Evolutionary conservation across 1,140 invertebrate genomes (phyloP).

Genomic region (Drosophila nigromelanica): DNA sequence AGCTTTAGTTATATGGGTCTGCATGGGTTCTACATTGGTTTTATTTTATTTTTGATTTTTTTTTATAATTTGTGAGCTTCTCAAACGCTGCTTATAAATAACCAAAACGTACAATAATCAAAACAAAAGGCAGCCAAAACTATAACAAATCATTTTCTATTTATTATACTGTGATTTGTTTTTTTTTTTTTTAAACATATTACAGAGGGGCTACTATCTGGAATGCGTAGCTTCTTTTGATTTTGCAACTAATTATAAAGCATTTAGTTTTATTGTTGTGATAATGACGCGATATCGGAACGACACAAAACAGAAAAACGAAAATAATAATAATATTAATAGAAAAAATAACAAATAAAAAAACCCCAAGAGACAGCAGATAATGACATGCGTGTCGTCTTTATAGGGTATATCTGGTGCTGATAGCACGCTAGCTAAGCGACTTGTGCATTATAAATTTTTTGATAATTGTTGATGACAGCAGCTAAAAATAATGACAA

Average conservation of each 20-base stretch:
- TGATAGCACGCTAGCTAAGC: slow-evolving; percentile 36
- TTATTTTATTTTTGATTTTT: too few relatives aligned
- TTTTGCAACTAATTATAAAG: slow-evolving; percentile 80
- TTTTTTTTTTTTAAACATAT: too few relatives aligned
- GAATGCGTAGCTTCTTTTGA: slow-evolving; percentile 25
- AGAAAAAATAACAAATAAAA: background rate
- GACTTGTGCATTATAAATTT: background rate
- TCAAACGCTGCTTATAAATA: background rate
- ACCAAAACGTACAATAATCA: background rate
- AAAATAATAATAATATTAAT: too few relatives aligned
- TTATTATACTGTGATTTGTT: background rate
- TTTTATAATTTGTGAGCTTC: slow-evolving; percentile 24
- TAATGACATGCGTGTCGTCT: slow-evolving; percentile 56
- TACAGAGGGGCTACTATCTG: too few relatives aligned
- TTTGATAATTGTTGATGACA: too few relatives aligned
- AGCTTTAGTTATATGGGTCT: slow-evolving; percentile 56
- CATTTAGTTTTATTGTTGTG: slow-evolving; percentile 83
- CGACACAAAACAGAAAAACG: background rate
- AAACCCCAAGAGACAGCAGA: slow-evolving; percentile 30
- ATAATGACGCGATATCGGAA: slow-evolving; percentile 63
- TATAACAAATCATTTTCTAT: slow-evolving; percentile 63
- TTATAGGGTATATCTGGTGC: slow-evolving; percentile 56
- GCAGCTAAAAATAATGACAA: slow-evolving; percentile 6
- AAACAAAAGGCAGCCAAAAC: slow-evolving; percentile 16
- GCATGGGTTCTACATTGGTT: slow-evolving; percentile 1